phyloP scores from a whole-genome alignment of 2,888 invertebrate genomes.

The Stenodera caucasica region DNA sequence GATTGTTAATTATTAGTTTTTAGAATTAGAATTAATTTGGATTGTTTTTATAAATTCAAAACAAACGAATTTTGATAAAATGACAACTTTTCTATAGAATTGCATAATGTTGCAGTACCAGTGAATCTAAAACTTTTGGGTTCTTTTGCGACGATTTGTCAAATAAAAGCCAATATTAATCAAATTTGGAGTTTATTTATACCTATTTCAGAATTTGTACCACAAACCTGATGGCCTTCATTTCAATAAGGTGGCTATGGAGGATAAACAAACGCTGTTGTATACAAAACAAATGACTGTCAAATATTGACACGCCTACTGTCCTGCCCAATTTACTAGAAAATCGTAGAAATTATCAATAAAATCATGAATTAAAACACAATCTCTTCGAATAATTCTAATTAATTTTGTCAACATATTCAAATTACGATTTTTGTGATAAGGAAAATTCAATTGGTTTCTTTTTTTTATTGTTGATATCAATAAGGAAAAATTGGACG shows the following conservation, averaged over 20 bases:
- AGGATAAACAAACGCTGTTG: conserved; percentile 19
- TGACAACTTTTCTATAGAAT: not conserved
- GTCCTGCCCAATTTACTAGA: conserved; percentile 10
- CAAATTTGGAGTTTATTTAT: not conserved
- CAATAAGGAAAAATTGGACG: conserved; percentile 37
- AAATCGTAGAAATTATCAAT: conserved; percentile 17
- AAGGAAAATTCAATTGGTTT: not conserved
- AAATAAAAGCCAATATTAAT: not conserved
- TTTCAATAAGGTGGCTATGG: conserved; percentile 12
- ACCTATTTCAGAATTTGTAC: not conserved
- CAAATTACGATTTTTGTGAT: not conserved
- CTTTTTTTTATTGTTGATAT: conserved; percentile 31
- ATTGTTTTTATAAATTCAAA: not conserved
- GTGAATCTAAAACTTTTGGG: not conserved
- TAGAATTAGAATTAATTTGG: not conserved
- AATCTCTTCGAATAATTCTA: no score
- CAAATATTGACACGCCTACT: conserved; percentile 35
- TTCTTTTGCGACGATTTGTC: not conserved
- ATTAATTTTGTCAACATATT: not conserved
- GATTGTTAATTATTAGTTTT: not conserved
- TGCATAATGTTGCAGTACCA: not conserved
- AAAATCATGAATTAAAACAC: conserved; percentile 1
- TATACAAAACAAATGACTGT: conserved; percentile 33
- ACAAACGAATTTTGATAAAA: not conserved
- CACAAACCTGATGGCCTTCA: conserved; percentile 14